Evolutionary conservation across 2,113 vertebrate genomes (phyloP).

Genomic region (Dendrocopos noguchii): DNA sequence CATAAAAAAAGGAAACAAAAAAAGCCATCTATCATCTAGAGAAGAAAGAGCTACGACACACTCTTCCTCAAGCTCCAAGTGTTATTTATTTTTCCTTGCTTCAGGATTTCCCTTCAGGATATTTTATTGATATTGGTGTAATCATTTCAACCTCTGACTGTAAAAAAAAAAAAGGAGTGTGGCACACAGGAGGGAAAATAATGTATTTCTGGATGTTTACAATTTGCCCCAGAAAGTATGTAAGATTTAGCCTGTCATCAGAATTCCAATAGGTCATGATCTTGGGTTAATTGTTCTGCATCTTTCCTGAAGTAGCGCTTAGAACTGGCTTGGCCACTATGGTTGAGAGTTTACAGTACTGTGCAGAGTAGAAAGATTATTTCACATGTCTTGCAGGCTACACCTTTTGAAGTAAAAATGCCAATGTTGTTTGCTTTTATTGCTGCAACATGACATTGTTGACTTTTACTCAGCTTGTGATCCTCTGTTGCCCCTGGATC

Average conservation of each 20-base stretch:
- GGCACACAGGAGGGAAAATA: not conserved
- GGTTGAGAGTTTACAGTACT: not conserved
- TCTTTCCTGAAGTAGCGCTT: not conserved
- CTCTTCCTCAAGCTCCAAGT: not conserved
- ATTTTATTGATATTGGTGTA: not conserved
- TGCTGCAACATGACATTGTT: conserved; percentile 14
- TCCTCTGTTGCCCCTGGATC: conserved; percentile 29
- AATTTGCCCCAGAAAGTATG: not conserved
- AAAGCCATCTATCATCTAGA: not conserved
- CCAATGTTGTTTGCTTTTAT: conserved; percentile 10
- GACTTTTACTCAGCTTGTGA: conserved; percentile 32
- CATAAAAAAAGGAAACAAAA: not conserved
- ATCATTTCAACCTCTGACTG: not conserved
- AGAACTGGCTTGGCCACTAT: not conserved
- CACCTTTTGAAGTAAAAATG: conserved; percentile 8
- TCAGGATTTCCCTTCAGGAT: not conserved
- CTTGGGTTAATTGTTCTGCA: not conserved
- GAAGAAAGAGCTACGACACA: not conserved
- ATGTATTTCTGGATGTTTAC: not conserved
- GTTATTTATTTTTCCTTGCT: not conserved
- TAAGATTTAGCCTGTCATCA: not conserved
- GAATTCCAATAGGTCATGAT: not conserved
- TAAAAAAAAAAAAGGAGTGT: not conserved
- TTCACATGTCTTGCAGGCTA: not conserved
- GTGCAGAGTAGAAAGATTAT: not conserved